These are phyloP conservation scores for Melanaphis sacchari DNA, from an alignment of 1,140 invertebrate genomes.

Conservation along the genomic window DNA sequence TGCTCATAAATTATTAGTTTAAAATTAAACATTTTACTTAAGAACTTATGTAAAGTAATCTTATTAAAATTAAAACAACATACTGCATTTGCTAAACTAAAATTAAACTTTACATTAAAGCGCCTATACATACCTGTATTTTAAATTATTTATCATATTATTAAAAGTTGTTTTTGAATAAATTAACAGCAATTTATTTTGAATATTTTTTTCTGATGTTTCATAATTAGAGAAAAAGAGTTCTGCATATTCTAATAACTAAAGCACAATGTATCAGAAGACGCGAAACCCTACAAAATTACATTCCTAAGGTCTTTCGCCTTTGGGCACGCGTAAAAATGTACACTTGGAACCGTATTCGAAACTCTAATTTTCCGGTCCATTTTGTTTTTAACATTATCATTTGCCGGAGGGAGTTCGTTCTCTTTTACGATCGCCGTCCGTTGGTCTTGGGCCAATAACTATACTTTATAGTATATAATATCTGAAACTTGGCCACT, in stretches of 20 bases:
- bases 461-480: background rate
- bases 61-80: conserved; percentile 39
- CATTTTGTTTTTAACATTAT: conserved; percentile 55
- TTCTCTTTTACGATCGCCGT: conserved; percentile 53
- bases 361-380: conserved; percentile 56
- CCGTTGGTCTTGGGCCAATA: conserved; percentile 54
- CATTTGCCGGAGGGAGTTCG: conserved; percentile 13
- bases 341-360: background rate
- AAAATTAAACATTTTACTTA: conserved; percentile 8
- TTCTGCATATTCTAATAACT: background rate
- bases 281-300: too few species aligned
- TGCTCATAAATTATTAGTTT: background rate
- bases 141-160: background rate
- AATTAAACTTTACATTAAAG: conserved; percentile 21
- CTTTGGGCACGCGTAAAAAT: conserved; percentile 26
- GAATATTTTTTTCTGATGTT: background rate
- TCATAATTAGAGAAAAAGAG: background rate
- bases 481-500: conserved; percentile 30
- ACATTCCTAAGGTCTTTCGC: conserved; percentile 17
- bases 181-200: background rate
- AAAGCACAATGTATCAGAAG: background rate
- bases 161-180: background rate
- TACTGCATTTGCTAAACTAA: background rate
- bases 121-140: background rate
- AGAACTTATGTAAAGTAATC: conserved; percentile 35